phyloP scores from a whole-genome alignment of 2,113 vertebrate species.

The Pogonocichla stellata region DNA sequence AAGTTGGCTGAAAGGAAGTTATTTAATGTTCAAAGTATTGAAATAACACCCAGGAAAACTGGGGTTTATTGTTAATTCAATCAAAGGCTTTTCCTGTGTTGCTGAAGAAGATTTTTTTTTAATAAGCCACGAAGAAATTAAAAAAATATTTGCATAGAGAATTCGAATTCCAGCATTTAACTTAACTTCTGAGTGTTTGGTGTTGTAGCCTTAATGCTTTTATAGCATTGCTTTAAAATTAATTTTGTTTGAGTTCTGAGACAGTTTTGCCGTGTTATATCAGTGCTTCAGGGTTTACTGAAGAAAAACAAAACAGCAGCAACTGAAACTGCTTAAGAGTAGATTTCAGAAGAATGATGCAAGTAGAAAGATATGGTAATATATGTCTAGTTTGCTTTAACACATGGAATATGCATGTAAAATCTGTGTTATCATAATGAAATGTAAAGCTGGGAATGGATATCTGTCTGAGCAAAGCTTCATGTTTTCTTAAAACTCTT shows the following conservation, averaged over 20 bases:
- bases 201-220: neutral
- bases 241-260: neutral
- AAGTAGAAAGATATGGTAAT: neutral
- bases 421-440: neutral
- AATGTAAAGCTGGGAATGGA: neutral
- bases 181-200: neutral
- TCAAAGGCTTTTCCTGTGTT: neutral
- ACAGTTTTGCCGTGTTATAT: neutral
- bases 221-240: neutral
- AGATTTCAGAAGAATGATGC: neutral
- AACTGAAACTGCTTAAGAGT: neutral
- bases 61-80: neutral
- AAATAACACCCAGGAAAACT: neutral
- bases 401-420: neutral
- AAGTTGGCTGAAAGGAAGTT: neutral
- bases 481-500: neutral
- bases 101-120: neutral
- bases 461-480: neutral
- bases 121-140: neutral
- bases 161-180: neutral
- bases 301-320: neutral
- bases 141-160: neutral
- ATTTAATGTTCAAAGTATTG: slow-evolving; percentile 1
- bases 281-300: neutral
- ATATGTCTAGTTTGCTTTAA: neutral